Evolutionary conservation across 2,888 invertebrate species (phyloP).

Genomic region (Athalia cordata): DNA sequence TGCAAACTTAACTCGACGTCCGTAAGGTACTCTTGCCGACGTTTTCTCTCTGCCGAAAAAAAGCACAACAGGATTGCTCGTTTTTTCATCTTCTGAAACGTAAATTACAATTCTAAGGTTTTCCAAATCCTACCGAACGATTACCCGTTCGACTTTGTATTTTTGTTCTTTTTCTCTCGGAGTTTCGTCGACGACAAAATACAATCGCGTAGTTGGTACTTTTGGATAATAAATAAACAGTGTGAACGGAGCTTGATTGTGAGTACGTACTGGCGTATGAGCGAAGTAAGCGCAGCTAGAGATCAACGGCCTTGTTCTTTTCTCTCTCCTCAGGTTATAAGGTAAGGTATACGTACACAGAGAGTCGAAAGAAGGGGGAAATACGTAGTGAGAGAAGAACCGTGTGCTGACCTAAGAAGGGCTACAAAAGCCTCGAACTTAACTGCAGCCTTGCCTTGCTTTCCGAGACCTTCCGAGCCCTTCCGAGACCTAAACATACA

Average conservation of each 20-base stretch:
- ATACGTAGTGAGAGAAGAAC: background rate
- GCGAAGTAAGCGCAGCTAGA: constrained; percentile 11
- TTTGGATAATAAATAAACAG: constrained; percentile 19
- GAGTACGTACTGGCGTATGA: too few species aligned
- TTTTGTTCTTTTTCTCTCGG: background rate
- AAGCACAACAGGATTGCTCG: too few species aligned
- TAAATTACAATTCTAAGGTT: too few species aligned
- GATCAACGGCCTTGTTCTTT: constrained; percentile 38
- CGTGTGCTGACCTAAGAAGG: constrained; percentile 34
- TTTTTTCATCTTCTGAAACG: too few species aligned
- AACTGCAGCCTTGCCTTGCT: background rate
- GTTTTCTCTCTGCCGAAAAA: too few species aligned
- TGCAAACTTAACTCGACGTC: too few species aligned
- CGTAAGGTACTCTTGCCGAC: too few species aligned
- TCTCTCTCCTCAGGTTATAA: constrained; percentile 13
- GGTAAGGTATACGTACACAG: background rate
- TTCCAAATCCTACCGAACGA: too few species aligned
- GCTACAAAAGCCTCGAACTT: background rate
- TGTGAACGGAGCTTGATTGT: constrained; percentile 30
- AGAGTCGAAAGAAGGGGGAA: background rate
- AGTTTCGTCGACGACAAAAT: constrained; percentile 21
- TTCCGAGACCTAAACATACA: constrained; percentile 28
- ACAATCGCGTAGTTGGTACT: background rate
- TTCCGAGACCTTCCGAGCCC: constrained; percentile 27
- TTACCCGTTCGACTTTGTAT: background rate